These are phyloP conservation scores for Picus viridis DNA, from an alignment of 2,797 vertebrate species.

Conservation along the genomic window DNA sequence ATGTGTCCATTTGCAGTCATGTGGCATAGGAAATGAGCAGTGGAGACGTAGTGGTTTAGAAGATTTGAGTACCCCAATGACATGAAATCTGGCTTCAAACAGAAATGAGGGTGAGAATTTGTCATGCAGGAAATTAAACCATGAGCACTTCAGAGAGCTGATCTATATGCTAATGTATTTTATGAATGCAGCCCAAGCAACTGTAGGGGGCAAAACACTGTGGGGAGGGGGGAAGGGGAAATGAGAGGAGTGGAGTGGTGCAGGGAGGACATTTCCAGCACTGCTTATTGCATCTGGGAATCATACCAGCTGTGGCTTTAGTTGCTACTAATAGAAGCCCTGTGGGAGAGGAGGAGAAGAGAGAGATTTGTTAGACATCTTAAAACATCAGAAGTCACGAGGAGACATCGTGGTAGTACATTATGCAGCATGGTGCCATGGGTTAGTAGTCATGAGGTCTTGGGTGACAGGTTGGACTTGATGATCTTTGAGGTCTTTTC, in stretches of 20 bases:
- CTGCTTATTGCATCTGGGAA: background rate
- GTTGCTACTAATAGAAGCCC: background rate
- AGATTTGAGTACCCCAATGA: background rate
- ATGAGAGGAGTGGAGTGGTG: background rate
- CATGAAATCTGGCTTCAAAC: background rate
- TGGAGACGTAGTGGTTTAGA: background rate
- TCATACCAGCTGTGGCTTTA: background rate
- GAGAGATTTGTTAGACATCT: background rate
- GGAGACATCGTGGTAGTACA: background rate
- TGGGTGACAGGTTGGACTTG: too few relatives aligned
- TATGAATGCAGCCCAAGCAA: background rate
- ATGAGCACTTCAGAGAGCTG: background rate
- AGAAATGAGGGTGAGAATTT: background rate
- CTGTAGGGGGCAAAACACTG: background rate
- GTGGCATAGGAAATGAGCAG: background rate
- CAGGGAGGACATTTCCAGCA: background rate
- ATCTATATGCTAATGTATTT: conserved; percentile 42
- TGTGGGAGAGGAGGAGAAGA: background rate
- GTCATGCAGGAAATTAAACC: conserved; percentile 49
- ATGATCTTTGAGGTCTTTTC: too few relatives aligned
- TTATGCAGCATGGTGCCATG: background rate
- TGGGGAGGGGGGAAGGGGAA: background rate
- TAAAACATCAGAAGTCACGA: background rate
- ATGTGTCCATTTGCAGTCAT: background rate
- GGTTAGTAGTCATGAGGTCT: too few relatives aligned